A percentile compares a stretch with the other conserved stretches of the same genome.
Conservation (phyloP, 2,113 vertebrate genomes). For the Felis chaus region DNA sequence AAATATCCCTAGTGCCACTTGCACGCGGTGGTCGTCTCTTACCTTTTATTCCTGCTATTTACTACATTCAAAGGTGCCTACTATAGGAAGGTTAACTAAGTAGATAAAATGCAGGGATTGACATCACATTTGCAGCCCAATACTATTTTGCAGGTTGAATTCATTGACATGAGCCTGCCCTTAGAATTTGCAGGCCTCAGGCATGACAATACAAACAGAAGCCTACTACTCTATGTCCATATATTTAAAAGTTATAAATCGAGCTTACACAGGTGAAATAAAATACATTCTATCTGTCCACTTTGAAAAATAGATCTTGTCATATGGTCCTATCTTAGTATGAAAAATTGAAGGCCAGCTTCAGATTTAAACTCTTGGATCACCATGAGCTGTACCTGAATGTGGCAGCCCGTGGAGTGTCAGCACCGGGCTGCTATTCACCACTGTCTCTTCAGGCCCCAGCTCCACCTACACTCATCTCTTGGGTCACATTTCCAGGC, state of each 20-base stretch:
- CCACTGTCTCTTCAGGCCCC: background rate
- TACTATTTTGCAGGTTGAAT: background rate
- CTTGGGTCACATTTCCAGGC: background rate
- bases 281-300: background rate
- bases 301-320: background rate
- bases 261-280: background rate
- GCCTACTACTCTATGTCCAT: background rate
- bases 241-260: background rate
- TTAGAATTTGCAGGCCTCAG: background rate
- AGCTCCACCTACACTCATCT: background rate
- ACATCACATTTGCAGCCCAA: background rate
- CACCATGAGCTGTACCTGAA: background rate
- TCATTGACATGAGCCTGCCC: background rate
- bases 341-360: background rate
- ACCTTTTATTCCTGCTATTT: background rate
- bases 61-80: background rate
- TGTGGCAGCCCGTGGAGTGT: background rate
- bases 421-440: background rate
- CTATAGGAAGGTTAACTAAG: background rate
- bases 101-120: background rate
- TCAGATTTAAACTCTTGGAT: background rate
- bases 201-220: background rate
- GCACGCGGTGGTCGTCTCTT: background rate
- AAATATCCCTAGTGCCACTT: background rate
- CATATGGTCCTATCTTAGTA: background rate